A percentile compares a stretch with the other conserved stretches of the same genome.
These are phyloP conservation scores for Volucella inflata DNA, from an alignment of 2,888 invertebrate genomes.

Conservation along the genomic window DNA sequence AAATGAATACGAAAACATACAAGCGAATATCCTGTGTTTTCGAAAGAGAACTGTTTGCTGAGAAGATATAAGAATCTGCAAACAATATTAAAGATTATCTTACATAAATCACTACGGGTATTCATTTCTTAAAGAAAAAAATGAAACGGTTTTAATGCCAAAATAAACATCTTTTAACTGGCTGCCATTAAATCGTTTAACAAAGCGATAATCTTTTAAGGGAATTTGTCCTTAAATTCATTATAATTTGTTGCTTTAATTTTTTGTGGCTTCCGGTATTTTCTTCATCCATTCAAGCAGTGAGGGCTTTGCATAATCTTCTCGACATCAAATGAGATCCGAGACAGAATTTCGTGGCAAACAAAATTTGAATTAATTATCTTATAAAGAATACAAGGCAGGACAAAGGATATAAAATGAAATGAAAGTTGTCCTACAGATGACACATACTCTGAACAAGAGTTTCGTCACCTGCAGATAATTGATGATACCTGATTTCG, in stretches of 20 bases:
- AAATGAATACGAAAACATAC: constrained; percentile 19
- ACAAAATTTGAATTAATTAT: constrained; percentile 35
- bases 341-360: constrained; percentile 6
- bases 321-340: constrained; percentile 8
- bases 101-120: constrained; percentile 9
- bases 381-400: neutral
- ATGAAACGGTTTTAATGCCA: constrained; percentile 2
- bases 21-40: constrained; percentile 28
- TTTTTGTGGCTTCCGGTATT: constrained; percentile 39
- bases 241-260: constrained; percentile 42
- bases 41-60: constrained; percentile 22
- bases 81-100: constrained; percentile 49
- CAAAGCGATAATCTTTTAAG: constrained; percentile 40
- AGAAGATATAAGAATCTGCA: constrained; percentile 36
- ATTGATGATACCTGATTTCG: neutral
- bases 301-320: constrained; percentile 26
- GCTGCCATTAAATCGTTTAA: constrained; percentile 18
- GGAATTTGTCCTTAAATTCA: constrained; percentile 53
- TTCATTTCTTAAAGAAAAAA: constrained; percentile 7
- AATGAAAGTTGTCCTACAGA: no score
- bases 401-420: neutral
- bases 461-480: neutral
- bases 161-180: constrained; percentile 33
- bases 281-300: constrained; percentile 8
- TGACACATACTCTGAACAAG: neutral